phyloP scores from a whole-genome alignment of 2,888 invertebrate genomes.

The Pardosa pseudoannulata region DNA sequence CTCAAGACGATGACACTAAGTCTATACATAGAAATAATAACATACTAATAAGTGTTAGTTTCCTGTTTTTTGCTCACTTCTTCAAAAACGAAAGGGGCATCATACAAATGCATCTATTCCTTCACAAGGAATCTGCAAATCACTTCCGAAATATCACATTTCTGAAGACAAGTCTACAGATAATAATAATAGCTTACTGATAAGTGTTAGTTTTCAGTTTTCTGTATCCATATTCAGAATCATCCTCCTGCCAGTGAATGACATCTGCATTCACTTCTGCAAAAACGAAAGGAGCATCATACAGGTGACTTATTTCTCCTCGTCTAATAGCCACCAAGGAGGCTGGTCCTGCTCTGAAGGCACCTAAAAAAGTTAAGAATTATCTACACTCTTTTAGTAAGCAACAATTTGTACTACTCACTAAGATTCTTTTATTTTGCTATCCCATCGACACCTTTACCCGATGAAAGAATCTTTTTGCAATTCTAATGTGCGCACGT shows the following conservation, averaged over 20 bases:
- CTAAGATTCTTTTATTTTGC: too few species aligned
- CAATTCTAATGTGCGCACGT: too few species aligned
- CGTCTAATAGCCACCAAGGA: conserved; percentile 85
- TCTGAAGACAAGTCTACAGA: too few species aligned
- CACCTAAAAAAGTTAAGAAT: conserved; percentile 53
- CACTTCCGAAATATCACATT: too few species aligned
- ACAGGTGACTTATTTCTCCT: conserved; percentile 85
- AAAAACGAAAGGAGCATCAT: conserved; percentile 86
- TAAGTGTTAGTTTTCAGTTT: conserved; percentile 85
- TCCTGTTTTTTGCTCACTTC: conserved; percentile 86
- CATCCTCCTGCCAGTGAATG: conserved; percentile 86
- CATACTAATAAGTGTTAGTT: conserved; percentile 85
- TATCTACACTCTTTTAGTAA: too few species aligned
- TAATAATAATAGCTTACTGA: conserved; percentile 84
- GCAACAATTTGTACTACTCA: too few species aligned
- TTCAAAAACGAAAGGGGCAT: conserved; percentile 86
- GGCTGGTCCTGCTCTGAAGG: conserved; percentile 81
- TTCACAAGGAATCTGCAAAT: too few species aligned
- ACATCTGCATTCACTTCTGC: conserved; percentile 88
- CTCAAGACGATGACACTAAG: too few species aligned
- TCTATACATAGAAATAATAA: too few species aligned
- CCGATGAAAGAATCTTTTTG: too few species aligned
- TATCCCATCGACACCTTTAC: too few species aligned
- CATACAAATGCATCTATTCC: conserved; percentile 85
- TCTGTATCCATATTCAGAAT: conserved; percentile 83